Evolutionary conservation across 2,888 invertebrate genomes (phyloP).

Genomic region (Euproctis similis): DNA sequence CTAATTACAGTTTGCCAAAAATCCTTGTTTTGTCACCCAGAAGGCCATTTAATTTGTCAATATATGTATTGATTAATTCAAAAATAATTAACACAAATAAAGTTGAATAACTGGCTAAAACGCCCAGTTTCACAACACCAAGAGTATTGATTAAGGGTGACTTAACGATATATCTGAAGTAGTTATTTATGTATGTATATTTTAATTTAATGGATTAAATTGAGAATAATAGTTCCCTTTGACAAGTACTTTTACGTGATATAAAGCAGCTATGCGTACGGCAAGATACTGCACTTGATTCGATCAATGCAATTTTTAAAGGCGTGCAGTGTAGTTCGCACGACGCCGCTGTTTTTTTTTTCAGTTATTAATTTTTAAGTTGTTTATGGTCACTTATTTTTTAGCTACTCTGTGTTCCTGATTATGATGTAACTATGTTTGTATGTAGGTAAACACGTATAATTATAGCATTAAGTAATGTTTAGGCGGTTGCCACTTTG

Average conservation of each 20-base stretch:
- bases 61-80: no score
- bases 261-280: conserved; percentile 3
- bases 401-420: conserved; percentile 32
- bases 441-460: conserved; percentile 33
- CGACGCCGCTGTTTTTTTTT: conserved; percentile 7
- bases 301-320: conserved; percentile 5
- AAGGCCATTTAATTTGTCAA: neutral
- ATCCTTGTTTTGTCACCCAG: conserved; percentile 18
- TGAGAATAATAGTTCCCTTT: conserved; percentile 13
- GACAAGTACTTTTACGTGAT: conserved; percentile 17
- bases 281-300: conserved; percentile 2
- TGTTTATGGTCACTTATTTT: conserved; percentile 23
- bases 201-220: conserved; percentile 15
- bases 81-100: no score
- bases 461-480: conserved; percentile 29
- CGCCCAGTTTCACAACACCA: no score
- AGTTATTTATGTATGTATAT: conserved; percentile 8
- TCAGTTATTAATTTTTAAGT: conserved; percentile 38
- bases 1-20: conserved; percentile 16
- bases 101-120: neutral
- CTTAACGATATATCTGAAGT: conserved; percentile 13
- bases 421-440: conserved; percentile 26
- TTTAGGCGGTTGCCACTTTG: conserved; percentile 20
- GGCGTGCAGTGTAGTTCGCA: conserved; percentile 3
- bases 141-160: conserved; percentile 13